These are phyloP conservation scores for Antrozous pallidus DNA, from an alignment of 2,797 vertebrate species.

Conservation along the genomic window DNA sequence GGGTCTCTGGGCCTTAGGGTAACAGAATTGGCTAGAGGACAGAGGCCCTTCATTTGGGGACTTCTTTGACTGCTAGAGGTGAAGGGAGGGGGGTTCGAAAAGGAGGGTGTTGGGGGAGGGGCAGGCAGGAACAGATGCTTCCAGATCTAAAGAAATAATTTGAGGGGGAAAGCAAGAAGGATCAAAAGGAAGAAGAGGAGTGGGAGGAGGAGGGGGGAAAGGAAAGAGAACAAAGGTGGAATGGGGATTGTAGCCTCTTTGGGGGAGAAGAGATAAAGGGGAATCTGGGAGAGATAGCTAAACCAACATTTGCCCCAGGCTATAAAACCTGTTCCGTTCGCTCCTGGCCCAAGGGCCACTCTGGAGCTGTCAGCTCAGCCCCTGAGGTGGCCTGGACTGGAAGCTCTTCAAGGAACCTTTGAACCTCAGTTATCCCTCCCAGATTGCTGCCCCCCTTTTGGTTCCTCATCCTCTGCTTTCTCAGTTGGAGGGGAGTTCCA, in stretches of 20 bases:
- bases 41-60: constrained; percentile 29
- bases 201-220: not conserved
- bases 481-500: not conserved
- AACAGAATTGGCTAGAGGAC: constrained; percentile 4
- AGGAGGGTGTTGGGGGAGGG: constrained; percentile 45
- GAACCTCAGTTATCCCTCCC: constrained; percentile 44
- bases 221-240: constrained; percentile 70
- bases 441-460: constrained; percentile 47
- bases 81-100: not conserved
- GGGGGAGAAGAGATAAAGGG: constrained; percentile 63
- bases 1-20: not conserved
- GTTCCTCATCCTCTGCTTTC: constrained; percentile 37
- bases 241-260: constrained; percentile 52
- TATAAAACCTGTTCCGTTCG: constrained; percentile 60
- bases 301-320: constrained; percentile 63
- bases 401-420: constrained; percentile 57
- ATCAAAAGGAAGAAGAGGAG: constrained; percentile 69
- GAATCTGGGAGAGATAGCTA: constrained; percentile 13
- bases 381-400: not conserved
- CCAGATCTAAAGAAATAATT: constrained; percentile 77
- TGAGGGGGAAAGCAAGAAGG: constrained; percentile 61
- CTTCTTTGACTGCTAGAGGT: constrained; percentile 46
- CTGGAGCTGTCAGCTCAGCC: not conserved
- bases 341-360: constrained; percentile 19
- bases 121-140: constrained; percentile 73